phyloP scores from a whole-genome alignment of 1,140 invertebrate species.

The Drosophila malerkotliana region DNA sequence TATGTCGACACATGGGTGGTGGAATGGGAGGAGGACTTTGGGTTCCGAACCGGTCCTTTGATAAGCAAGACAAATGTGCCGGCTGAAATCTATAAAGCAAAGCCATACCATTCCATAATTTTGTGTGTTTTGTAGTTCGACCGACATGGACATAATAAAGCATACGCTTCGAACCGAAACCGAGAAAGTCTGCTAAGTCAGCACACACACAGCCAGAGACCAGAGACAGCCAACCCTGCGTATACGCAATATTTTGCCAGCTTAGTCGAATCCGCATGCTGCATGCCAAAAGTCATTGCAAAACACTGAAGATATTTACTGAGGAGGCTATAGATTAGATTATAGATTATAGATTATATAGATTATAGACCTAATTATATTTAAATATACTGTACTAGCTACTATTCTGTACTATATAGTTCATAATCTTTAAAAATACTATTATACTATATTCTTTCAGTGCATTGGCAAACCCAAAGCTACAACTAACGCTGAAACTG shows the following conservation, averaged over 20 bases:
- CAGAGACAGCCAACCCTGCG: constrained; percentile 31
- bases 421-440: no score
- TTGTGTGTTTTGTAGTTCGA: constrained; percentile 23
- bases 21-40: background rate
- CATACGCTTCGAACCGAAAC: constrained; percentile 51
- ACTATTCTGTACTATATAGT: no score
- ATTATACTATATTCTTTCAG: background rate
- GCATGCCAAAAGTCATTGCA: constrained; percentile 33
- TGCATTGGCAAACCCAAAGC: constrained; percentile 5
- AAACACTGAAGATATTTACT: background rate
- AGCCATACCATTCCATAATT: constrained; percentile 44
- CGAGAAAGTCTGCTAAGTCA: constrained; percentile 68
- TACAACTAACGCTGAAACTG: constrained; percentile 9
- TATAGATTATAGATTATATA: no score
- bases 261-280: constrained; percentile 46
- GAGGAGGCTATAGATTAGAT: no score
- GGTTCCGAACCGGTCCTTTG: constrained; percentile 24
- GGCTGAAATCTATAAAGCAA: constrained; percentile 74
- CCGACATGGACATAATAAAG: constrained; percentile 69
- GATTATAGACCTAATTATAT: no score
- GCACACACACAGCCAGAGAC: constrained; percentile 16
- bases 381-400: no score
- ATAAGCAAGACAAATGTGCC: constrained; percentile 78
- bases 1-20: constrained; percentile 58
- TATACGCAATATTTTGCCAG: constrained; percentile 66